Conservation (phyloP, 2,888 invertebrate genomes). For the Melitaea athalia region DNA sequence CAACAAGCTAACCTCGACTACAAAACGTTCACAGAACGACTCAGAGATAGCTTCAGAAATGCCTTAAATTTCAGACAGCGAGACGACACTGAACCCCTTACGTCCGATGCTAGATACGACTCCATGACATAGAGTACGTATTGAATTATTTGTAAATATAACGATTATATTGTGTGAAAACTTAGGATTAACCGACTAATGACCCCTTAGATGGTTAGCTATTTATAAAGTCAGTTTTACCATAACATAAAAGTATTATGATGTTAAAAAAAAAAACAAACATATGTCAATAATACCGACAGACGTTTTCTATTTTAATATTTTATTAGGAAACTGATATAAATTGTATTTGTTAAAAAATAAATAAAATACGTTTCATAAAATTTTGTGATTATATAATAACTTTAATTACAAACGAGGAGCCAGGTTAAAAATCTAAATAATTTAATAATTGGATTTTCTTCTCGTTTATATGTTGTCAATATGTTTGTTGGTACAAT, state of each 20-base stretch:
- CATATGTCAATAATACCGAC: no score
- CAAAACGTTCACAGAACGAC: constrained; percentile 91
- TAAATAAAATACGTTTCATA: no score
- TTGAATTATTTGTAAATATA: constrained; percentile 7
- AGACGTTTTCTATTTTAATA: no score
- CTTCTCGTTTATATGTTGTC: no score
- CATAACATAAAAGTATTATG: not conserved
- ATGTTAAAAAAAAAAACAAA: not conserved
- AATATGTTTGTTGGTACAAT: no score
- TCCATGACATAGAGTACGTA: constrained; percentile 73
- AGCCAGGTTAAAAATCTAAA: no score
- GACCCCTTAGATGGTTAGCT: not conserved
- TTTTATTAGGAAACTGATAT: no score
- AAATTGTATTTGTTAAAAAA: no score
- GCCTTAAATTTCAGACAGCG: constrained; percentile 66
- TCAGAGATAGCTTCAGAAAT: constrained; percentile 87
- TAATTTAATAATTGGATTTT: no score
- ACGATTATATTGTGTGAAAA: not conserved
- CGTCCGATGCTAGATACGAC: constrained; percentile 76
- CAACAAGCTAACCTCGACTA: constrained; percentile 91
- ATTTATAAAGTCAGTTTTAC: not conserved
- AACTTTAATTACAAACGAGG: no score
- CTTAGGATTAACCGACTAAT: constrained; percentile 4
- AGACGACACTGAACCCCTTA: constrained; percentile 71
- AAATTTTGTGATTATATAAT: no score